These are phyloP conservation scores for Alectoris magna DNA, from an alignment of 2,797 vertebrate genomes.

Conservation along the genomic window DNA sequence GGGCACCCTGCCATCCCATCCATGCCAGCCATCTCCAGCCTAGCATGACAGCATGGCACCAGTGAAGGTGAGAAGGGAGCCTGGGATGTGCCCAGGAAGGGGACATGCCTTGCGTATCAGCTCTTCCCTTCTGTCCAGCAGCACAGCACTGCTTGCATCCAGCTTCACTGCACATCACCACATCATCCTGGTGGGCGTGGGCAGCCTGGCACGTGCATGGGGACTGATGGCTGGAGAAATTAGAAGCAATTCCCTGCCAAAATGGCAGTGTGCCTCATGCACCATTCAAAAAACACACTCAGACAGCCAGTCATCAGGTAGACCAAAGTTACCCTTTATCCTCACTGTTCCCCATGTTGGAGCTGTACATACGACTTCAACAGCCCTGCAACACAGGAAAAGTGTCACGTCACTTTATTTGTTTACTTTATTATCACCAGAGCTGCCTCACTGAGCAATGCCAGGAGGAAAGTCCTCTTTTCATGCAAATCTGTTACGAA, in stretches of 20 bases:
- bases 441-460: background rate
- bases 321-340: background rate
- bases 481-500: background rate
- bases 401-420: background rate
- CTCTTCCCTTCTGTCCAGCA: background rate
- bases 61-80: background rate
- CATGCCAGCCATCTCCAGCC: background rate
- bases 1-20: background rate
- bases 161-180: background rate
- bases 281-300: background rate
- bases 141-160: accelerated
- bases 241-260: background rate
- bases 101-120: background rate
- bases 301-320: background rate
- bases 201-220: accelerated
- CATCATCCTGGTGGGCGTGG: background rate
- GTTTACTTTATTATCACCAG: slow-evolving; percentile 1
- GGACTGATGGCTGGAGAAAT: background rate
- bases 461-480: slow-evolving; percentile 6
- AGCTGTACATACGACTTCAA: accelerated
- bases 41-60: background rate
- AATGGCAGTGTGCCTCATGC: background rate
- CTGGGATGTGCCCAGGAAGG: background rate
- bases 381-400: background rate
- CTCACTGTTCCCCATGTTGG: background rate